phyloP scores from a whole-genome alignment of 2,797 vertebrate genomes.

The Cirrhinus molitorella region DNA sequence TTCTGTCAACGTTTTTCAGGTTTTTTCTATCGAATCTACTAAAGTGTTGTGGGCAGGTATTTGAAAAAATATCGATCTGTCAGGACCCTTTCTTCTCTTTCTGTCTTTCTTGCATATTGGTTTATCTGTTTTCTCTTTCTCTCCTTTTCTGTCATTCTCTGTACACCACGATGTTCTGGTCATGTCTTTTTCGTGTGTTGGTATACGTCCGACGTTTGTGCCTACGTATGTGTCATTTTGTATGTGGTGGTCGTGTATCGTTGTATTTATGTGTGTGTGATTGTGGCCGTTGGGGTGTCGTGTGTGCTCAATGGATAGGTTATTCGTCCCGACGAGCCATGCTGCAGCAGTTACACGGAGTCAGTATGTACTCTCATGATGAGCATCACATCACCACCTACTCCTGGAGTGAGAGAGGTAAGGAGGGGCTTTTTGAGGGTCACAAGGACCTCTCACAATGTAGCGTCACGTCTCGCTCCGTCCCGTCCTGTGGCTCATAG shows the following conservation, averaged over 20 bases:
- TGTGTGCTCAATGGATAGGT: constrained; percentile 71
- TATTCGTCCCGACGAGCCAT: constrained; percentile 88
- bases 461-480: constrained; percentile 37
- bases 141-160: constrained; percentile 57
- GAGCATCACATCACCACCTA: constrained; percentile 80
- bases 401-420: constrained; percentile 86
- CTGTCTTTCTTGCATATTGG: constrained; percentile 44
- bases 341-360: constrained; percentile 90
- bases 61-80: not conserved
- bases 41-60: not conserved
- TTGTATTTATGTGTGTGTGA: constrained; percentile 57
- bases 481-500: constrained; percentile 56
- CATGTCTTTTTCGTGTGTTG: constrained; percentile 28
- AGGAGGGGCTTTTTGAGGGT: constrained; percentile 65
- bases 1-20: not conserved
- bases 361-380: constrained; percentile 89
- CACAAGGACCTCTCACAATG: constrained; percentile 26
- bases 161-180: constrained; percentile 59
- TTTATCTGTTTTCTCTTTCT: constrained; percentile 52
- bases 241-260: constrained; percentile 42
- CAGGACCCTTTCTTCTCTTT: not conserved
- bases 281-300: constrained; percentile 55
- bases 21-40: not conserved
- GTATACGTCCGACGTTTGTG: constrained; percentile 37
- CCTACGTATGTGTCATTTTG: constrained; percentile 33